Conservation (phyloP, 2,888 invertebrate genomes). For the Prostheceraeus crozeri region DNA sequence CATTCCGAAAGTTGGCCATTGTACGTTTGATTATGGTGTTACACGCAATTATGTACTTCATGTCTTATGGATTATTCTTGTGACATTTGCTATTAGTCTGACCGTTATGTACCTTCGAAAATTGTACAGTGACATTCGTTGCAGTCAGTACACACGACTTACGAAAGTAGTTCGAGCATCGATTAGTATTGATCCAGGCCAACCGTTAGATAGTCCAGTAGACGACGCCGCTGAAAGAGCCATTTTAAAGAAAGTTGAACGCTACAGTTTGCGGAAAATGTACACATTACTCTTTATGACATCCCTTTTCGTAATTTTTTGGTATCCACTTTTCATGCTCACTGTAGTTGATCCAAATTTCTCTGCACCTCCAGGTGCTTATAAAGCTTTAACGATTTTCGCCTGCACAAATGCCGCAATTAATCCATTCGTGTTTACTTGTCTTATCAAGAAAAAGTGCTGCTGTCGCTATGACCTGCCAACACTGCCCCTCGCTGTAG, state of each 20-base stretch:
- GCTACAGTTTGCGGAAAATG: slow-evolving; percentile 40
- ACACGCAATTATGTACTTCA: slow-evolving; percentile 81
- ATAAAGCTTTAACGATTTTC: slow-evolving; percentile 53
- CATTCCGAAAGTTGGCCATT: slow-evolving; percentile 69
- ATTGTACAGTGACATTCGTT: slow-evolving; percentile 63
- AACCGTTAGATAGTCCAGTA: not conserved
- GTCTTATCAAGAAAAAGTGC: slow-evolving; percentile 28
- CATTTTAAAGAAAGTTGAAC: slow-evolving; percentile 40
- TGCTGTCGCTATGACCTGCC: slow-evolving; percentile 35
- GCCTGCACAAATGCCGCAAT: slow-evolving; percentile 54
- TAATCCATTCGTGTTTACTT: slow-evolving; percentile 49
- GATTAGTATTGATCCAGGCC: slow-evolving; percentile 22
- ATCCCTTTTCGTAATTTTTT: slow-evolving; percentile 68
- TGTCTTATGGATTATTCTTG: slow-evolving; percentile 78
- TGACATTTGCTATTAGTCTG: slow-evolving; percentile 73
- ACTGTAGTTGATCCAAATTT: slow-evolving; percentile 61
- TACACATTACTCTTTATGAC: slow-evolving; percentile 45
- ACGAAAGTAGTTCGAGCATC: slow-evolving; percentile 22
- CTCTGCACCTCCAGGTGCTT: slow-evolving; percentile 45
- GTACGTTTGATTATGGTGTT: slow-evolving; percentile 76
- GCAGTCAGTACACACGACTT: slow-evolving; percentile 35
- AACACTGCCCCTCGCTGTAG: slow-evolving; percentile 21
- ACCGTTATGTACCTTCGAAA: slow-evolving; percentile 72
- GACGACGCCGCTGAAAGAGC: slow-evolving; percentile 39
- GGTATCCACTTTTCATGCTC: slow-evolving; percentile 80